Percentiles rank a stretch among this genome's conserved stretches.
Evolutionary conservation across 2,113 vertebrate genomes (phyloP).

Genomic region (Argyrosomus japonicus): DNA sequence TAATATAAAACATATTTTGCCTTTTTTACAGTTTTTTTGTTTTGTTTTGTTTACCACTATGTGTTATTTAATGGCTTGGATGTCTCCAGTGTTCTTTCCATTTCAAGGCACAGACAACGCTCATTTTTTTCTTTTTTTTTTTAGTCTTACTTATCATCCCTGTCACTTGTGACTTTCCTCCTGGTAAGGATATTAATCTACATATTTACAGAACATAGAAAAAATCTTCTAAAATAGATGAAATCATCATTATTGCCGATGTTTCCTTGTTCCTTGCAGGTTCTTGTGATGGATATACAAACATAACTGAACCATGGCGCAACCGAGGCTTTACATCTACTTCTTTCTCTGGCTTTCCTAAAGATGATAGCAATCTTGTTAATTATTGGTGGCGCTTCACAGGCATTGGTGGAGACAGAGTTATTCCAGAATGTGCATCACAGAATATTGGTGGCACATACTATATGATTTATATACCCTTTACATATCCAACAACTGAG

Average conservation of each 20-base stretch:
- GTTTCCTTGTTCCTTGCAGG: background rate
- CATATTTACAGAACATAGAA: too few relatives aligned
- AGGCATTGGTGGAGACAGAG: conserved; percentile 66
- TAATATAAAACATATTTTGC: too few relatives aligned
- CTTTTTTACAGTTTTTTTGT: too few relatives aligned
- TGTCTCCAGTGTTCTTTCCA: too few relatives aligned
- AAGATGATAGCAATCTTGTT: rapidly evolving
- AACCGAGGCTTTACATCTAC: background rate
- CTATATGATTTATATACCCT: background rate
- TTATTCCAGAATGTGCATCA: rapidly evolving
- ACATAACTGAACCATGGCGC: conserved; percentile 43
- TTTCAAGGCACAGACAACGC: too few relatives aligned
- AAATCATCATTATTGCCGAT: background rate
- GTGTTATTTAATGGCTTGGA: too few relatives aligned
- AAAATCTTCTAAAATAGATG: background rate
- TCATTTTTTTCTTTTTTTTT: too few relatives aligned
- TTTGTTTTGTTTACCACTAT: too few relatives aligned
- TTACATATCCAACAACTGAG: conserved; percentile 8
- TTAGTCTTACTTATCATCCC: too few relatives aligned
- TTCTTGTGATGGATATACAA: conserved; percentile 32
- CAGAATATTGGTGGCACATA: rapidly evolving
- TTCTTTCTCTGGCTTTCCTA: background rate
- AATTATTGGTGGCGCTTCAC: conserved; percentile 40
- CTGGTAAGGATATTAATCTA: too few relatives aligned
- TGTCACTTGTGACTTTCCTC: too few relatives aligned